phyloP scores from a whole-genome alignment of 92 coral and sea anemone genomes.

The Epizoanthus rinbou region DNA sequence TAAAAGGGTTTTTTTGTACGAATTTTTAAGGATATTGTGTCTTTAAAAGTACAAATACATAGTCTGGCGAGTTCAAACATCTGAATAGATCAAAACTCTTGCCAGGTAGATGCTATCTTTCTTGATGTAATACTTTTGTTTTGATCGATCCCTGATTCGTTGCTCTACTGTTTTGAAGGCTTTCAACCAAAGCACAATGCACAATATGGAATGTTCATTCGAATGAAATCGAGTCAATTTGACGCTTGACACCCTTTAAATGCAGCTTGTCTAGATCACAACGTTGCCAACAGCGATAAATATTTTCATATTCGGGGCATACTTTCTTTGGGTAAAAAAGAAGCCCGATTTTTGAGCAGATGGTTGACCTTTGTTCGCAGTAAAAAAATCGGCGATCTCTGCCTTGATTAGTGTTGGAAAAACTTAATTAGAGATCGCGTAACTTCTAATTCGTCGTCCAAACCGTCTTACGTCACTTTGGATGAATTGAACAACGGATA shows the following conservation, averaged over 20 bases:
- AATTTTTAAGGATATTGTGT: slow-evolving; percentile 11
- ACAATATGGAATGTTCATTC: slow-evolving; percentile 1
- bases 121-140: slow-evolving; percentile 10
- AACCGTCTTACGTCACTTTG: slow-evolving; percentile 33
- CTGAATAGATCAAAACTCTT: neutral
- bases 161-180: slow-evolving; percentile 2
- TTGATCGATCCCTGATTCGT: slow-evolving; percentile 29
- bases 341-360: slow-evolving; percentile 1
- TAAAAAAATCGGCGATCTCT: slow-evolving; percentile 24
- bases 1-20: slow-evolving; percentile 27
- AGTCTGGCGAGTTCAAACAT: neutral
- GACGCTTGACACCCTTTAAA: neutral
- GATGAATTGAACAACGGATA: slow-evolving; percentile 11
- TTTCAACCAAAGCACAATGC: slow-evolving; percentile 14
- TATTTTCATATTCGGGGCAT: neutral
- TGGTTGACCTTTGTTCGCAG: neutral
- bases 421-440: slow-evolving; percentile 51
- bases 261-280: neutral
- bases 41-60: neutral
- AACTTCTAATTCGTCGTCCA: slow-evolving; percentile 40
- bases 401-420: slow-evolving; percentile 40
- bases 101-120: slow-evolving; percentile 24
- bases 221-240: slow-evolving; percentile 8
- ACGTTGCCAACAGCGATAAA: neutral
- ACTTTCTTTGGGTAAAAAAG: neutral